A percentile compares a stretch with the other conserved stretches of the same genome.
Evolutionary conservation across 2,113 vertebrate species (phyloP).

Genomic region (Tinamus guttatus): DNA sequence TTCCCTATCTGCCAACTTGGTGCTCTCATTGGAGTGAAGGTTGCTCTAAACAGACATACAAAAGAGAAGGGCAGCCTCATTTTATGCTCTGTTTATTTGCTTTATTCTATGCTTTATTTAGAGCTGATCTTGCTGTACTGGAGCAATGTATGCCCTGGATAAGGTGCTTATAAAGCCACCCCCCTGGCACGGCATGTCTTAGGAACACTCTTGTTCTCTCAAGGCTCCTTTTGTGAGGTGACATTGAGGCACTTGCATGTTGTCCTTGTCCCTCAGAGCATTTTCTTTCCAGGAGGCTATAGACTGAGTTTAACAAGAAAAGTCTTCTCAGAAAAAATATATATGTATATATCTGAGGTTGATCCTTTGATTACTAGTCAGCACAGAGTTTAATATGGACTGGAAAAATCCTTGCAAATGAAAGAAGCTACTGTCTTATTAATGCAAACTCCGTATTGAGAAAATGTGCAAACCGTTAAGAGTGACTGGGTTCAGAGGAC

Average conservation of each 20-base stretch:
- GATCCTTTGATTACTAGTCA: not conserved
- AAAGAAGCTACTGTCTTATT: not conserved
- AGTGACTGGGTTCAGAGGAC: not conserved
- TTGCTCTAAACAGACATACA: not conserved
- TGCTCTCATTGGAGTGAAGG: not conserved
- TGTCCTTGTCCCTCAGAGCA: not conserved
- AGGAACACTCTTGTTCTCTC: not conserved
- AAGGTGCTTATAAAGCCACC: not conserved
- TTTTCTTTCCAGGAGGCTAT: not conserved
- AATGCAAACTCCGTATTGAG: not conserved
- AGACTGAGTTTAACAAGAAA: not conserved
- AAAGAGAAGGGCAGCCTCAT: not conserved
- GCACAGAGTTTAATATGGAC: not conserved
- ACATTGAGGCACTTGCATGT: not conserved
- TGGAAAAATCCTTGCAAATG: not conserved
- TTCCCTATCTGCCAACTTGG: not conserved
- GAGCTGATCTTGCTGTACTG: too few relatives aligned
- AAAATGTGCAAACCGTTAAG: not conserved
- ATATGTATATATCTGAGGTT: not conserved
- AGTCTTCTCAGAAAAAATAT: not conserved
- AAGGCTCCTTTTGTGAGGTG: not conserved
- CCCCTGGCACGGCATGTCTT: rapidly evolving
- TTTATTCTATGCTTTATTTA: too few relatives aligned
- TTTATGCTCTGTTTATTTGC: not conserved
- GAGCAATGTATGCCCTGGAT: not conserved